Percentiles rank a stretch among this genome's conserved stretches.
Conservation (phyloP, 2,888 invertebrate species). For the Cephus sareptanus region DNA sequence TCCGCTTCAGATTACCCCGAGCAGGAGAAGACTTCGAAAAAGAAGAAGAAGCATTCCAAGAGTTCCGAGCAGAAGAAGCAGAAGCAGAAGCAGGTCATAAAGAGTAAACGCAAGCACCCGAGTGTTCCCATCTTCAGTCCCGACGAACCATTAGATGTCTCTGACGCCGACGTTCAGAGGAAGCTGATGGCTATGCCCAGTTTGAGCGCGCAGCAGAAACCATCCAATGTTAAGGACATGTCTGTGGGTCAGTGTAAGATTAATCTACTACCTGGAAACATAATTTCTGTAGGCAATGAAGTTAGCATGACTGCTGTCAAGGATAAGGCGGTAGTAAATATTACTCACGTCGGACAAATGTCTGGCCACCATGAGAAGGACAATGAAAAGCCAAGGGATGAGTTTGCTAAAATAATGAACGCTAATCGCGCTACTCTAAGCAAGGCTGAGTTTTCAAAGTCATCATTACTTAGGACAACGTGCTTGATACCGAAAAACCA, state of each 20-base stretch:
- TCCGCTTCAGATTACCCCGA: slow-evolving; percentile 38
- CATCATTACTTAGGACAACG: background rate
- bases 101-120: slow-evolving; percentile 50
- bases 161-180: slow-evolving; percentile 53
- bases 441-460: background rate
- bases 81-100: slow-evolving; percentile 46
- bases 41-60: slow-evolving; percentile 53
- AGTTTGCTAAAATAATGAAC: background rate
- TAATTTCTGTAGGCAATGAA: slow-evolving; percentile 31
- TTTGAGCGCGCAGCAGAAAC: slow-evolving; percentile 29
- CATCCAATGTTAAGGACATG: slow-evolving; percentile 21
- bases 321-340: slow-evolving; percentile 30
- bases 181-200: slow-evolving; percentile 55
- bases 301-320: slow-evolving; percentile 23
- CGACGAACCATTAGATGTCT: slow-evolving; percentile 49
- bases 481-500: background rate
- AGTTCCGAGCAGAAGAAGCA: slow-evolving; percentile 47
- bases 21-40: slow-evolving; percentile 37
- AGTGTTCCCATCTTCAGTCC: slow-evolving; percentile 30
- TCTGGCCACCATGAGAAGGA: background rate
- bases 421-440: background rate
- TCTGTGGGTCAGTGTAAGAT: slow-evolving; percentile 24
- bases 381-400: background rate
- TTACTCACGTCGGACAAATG: slow-evolving; percentile 18
- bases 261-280: slow-evolving; percentile 26